Evolutionary conservation across 2,113 vertebrate species (phyloP).

Genomic region (Mungos mungo): DNA sequence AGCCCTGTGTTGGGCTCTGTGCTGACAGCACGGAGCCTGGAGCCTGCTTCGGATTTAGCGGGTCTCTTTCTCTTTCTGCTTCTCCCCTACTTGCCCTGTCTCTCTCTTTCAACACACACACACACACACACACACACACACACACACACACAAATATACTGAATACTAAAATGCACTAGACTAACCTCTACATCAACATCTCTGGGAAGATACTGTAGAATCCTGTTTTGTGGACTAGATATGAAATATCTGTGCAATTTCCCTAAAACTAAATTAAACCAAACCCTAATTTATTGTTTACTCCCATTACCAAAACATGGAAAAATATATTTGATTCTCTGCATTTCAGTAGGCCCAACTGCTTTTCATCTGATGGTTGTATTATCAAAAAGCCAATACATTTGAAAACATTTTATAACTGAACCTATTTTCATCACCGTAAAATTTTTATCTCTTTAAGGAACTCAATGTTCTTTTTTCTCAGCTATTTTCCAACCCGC

Average conservation of each 20-base stretch:
- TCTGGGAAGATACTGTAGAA: not conserved
- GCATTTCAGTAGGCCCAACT: not conserved
- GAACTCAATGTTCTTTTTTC: not conserved
- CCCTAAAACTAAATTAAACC: not conserved
- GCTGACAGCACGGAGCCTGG: no score
- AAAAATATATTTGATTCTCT: not conserved
- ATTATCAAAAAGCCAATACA: not conserved
- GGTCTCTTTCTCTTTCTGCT: no score
- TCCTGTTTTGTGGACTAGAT: not conserved
- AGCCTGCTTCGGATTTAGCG: no score
- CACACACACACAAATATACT: no score
- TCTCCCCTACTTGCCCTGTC: no score
- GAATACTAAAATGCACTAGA: not conserved
- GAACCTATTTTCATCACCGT: not conserved
- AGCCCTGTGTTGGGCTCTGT: no score
- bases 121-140: no score
- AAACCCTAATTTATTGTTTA: not conserved
- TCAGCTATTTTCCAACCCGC: not conserved
- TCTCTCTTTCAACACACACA: no score
- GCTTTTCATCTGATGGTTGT: conserved; percentile 33
- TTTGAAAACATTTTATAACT: not conserved
- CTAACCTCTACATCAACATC: not conserved
- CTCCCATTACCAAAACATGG: conserved; percentile 10
- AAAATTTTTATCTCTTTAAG: not conserved
- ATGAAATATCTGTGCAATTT: not conserved